Evolutionary conservation across 2,797 vertebrate species (phyloP), one percentile per base, ranked within the genome.

Genomic region (Anabas testudineus): DNA sequence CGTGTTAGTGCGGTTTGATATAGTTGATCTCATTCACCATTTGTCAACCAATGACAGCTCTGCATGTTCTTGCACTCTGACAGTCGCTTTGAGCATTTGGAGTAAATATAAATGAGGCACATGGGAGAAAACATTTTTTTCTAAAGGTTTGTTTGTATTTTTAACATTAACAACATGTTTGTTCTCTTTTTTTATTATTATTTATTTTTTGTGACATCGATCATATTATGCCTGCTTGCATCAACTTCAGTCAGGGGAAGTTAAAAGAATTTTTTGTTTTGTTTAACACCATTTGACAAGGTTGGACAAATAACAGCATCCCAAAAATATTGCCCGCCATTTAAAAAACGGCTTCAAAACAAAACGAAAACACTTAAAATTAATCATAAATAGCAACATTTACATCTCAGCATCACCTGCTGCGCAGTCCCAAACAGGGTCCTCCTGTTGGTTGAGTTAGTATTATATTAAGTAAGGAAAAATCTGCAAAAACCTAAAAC

Each of bases 71-170:
- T 71, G 66, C 64, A 77, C 67, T 16, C 45, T 51, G 61, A 74
- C 71, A 81, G 39, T 32, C 41, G 34, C 85, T 88, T 87, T 89
- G 67, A 92, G 86, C 63, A 42, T 18, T 36, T 53, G 41, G 64
- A 71, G 61, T 60, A 84, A 67, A 87, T 67, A 76, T 61, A 78
- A 81, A 84, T 61, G 55, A 87, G 63, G 21, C 67, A 80, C 73
- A 68, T 73, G 70, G 71, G 82, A 42, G 45, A 71, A 80, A 79
- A 74, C 54, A 81, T 74, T 79, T 37, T 58, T 78, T 63, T 67
- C n/a, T 47, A 14, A 74, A 48, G 43, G n/a, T 34, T 63, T 53
- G 36, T n/a, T 55, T 52, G 36, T n/a, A 55, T 52, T 15, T 67
- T 12, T 34, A 51, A 41, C 60, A 10, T 74, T 39, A 47, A 3